Evolutionary conservation across 2,888 invertebrate genomes (phyloP).

Genomic region (Diarsia dahlii): DNA sequence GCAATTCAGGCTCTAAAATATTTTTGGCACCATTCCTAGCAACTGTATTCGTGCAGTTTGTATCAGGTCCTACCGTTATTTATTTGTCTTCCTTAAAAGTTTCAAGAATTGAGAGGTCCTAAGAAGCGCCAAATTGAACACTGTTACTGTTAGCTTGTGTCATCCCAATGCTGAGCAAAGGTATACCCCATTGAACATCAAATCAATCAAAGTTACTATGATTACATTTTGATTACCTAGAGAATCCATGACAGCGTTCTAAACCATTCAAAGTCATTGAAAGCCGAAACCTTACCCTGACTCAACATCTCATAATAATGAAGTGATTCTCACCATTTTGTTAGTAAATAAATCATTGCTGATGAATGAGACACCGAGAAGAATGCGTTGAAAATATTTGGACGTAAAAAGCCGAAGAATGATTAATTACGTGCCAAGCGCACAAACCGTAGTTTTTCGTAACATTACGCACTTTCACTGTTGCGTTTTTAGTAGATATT

Average conservation of each 20-base stretch:
- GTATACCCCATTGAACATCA: not conserved
- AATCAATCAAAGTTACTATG: not conserved
- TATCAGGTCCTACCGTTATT: not conserved
- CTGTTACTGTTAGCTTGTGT: too few species aligned
- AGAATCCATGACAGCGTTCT: constrained; percentile 3
- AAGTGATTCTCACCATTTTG: constrained; percentile 50
- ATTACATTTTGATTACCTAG: constrained; percentile 25
- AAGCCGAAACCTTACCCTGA: constrained; percentile 24
- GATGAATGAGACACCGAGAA: constrained; percentile 44
- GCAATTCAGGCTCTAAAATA: constrained; percentile 8
- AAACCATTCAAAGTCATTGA: constrained; percentile 4
- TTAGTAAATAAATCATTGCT: constrained; percentile 41
- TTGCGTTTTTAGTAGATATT: constrained; percentile 34
- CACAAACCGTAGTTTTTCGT: constrained; percentile 46
- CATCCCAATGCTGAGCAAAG: too few species aligned
- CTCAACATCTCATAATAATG: constrained; percentile 26
- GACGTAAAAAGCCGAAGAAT: constrained; percentile 58
- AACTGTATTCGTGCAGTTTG: not conserved
- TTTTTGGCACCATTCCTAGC: constrained; percentile 12
- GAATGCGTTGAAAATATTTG: constrained; percentile 42
- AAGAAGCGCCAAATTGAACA: too few species aligned
- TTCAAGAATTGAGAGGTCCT: not conserved
- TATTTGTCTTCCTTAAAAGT: not conserved
- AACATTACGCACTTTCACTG: constrained; percentile 52
- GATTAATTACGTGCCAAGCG: constrained; percentile 56